Base-by-base conservation (phyloP, 1,140 invertebrate species). In the Cydia strobilella region DNA sequence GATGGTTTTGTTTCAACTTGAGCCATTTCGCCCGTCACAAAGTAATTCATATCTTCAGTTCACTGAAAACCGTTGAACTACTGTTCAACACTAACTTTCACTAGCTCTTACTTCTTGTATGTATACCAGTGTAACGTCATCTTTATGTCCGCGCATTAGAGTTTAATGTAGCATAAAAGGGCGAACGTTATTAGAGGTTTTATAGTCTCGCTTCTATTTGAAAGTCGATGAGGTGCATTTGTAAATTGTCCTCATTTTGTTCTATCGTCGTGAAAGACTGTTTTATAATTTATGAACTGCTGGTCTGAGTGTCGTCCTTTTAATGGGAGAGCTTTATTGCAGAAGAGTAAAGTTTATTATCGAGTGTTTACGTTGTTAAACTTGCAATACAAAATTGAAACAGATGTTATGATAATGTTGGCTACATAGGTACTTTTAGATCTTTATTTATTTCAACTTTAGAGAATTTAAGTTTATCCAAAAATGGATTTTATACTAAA, bases 151-250 rank as follows among this genome's bases (percentile, higher is more conserved):
- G 5, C 1, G 54, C 10, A 59, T 18, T 59, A 59, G 7, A 59
- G 54, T 23, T 59, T 12, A 59, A 23, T 59, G 12, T 59, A 23
- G 54, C 3, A 59, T 23, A 12, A 59, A 59, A 59, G 5, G 9
- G 7, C 0, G 18, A 59, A 0, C 7, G 7, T 23, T 23, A 23
- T 23, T 7, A 23, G 54, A 59, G 54, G 18, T 59, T 59, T 45
- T 45, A 3, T 13, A 45, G 12, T 54, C 51, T 54, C 7, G 51
- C 51, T n/a, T 59, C 5, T n/a, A 69, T 69, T 69, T 69, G 31
- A 69, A 69, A 69, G 27, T 69, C 65, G 31, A 39, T 69, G 65
- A 69, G 65, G 18, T 69, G 65, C 65, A 69, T 39, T 69, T 39
- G 27, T 69, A 18, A 42, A 69, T 69, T 69, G 63, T 18, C 23